Base-by-base conservation (phyloP, 2,797 vertebrate species). In the Bovichtus variegatus region DNA sequence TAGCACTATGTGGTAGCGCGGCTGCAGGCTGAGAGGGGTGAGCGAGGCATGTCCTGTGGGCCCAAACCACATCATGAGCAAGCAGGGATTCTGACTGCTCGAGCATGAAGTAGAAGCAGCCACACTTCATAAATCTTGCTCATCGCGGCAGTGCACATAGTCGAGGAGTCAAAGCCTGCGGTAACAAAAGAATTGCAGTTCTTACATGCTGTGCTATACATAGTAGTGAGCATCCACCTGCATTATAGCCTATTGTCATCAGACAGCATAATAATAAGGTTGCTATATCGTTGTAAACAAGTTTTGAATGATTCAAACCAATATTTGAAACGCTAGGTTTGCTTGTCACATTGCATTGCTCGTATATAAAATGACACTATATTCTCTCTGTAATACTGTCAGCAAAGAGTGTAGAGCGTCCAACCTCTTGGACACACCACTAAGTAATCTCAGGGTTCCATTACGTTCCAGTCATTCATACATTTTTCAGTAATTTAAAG, bases 41-140 rank as follows among this genome's bases (percentile, higher is more conserved):
- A 83, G 74, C 29, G 38, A 82, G 65, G 69, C 82, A 69, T 78
- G 76, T 90, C 85, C 86, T 84, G 51, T 80, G 84, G 85, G 82
- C 85, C 54, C 73, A 84, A 79, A 80, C 78, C 85, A 64, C 86
- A 83, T 91, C 89, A 86, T 27, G 62, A 87, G 89, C 82, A 54
- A 80, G 87, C 84, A 73, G 80, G 84, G 79, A 89, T 84, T 84
- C 71, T 81, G 83, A 57, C 82, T 76, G 64, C 67, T 88, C 81
- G 78, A 87, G 90, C 89, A 82, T 91, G 92, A 93, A 93, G 91
- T 65, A 64, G 81, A 76, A 89, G 76, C 68, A 70, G 89, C 84
- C 85, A 86, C 87, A 85, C 86, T 92, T 90, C 85, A 93, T 90
- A 89, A 93, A 91, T 84, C 78, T 81, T 83, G 71, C 78, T 78